These are phyloP conservation scores for Notothenia rossii DNA, from an alignment of 2,113 vertebrate species.

Conservation along the genomic window DNA sequence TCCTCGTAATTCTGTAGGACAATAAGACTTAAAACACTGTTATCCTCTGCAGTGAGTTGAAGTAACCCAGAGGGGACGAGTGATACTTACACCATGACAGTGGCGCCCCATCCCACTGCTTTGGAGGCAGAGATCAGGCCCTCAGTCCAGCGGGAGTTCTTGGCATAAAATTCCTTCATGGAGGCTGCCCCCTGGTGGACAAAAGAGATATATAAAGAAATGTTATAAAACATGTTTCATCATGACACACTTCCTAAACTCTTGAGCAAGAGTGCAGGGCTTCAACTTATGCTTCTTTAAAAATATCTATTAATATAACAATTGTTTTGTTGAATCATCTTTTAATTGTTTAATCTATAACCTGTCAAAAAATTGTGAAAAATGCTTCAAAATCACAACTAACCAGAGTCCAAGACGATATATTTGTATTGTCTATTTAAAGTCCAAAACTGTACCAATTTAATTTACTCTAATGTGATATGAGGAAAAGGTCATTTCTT, in stretches of 20 bases:
- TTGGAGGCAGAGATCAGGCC: constrained; percentile 97
- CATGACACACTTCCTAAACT: not conserved
- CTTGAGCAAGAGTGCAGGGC: not conserved
- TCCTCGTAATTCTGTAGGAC: not conserved
- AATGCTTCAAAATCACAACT: not conserved
- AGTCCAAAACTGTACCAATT: not conserved
- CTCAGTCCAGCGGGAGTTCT: constrained; percentile 98
- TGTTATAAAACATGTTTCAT: not conserved
- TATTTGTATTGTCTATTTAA: not conserved
- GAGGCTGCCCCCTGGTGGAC: constrained; percentile 91
- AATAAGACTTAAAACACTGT: not conserved
- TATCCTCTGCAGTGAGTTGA: not conserved
- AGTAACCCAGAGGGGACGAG: not conserved
- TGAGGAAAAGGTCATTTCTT: too few species aligned
- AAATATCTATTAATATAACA: not conserved
- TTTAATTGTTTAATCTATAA: not conserved
- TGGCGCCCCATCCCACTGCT: constrained; percentile 98
- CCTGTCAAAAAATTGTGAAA: not conserved
- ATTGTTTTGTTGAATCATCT: not conserved
- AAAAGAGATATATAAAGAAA: not conserved
- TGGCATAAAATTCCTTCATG: constrained; percentile 96
- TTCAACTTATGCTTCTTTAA: not conserved
- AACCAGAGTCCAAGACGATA: not conserved
- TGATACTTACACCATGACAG: constrained; percentile 94
- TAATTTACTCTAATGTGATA: not conserved